These are phyloP conservation scores for silkworm (Bombyx mori) DNA, from an alignment of 1,140 invertebrate genomes.

Conservation along the genomic window DNA sequence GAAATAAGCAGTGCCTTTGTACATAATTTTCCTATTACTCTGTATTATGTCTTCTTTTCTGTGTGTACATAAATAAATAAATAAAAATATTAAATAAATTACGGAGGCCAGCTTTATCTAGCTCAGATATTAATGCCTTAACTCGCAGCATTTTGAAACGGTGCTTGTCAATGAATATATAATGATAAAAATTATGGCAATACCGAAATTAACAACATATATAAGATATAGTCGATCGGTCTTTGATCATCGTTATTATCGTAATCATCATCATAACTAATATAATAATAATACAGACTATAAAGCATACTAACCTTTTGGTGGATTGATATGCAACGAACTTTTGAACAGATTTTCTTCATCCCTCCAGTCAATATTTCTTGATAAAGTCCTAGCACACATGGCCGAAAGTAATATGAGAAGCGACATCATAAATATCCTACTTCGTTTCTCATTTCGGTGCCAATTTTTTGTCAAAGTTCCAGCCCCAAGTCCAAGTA, in stretches of 20 bases:
- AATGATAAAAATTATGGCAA: too few relatives aligned
- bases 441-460: slow-evolving; percentile 68
- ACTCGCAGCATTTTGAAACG: slow-evolving; percentile 27
- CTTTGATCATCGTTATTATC: neutral
- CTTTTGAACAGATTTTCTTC: slow-evolving; percentile 95
- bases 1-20: too few relatives aligned
- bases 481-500: slow-evolving; percentile 83
- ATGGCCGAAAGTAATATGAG: slow-evolving; percentile 78
- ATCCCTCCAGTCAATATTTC: slow-evolving; percentile 93
- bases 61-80: too few relatives aligned
- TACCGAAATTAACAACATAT: too few relatives aligned
- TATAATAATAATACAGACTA: neutral
- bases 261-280: neutral
- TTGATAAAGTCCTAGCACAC: slow-evolving; percentile 81
- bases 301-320: slow-evolving; percentile 87
- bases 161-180: slow-evolving; percentile 9
- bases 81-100: too few relatives aligned
- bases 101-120: slow-evolving; percentile 25
- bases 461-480: slow-evolving; percentile 46
- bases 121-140: slow-evolving; percentile 28
- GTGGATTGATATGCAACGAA: slow-evolving; percentile 92
- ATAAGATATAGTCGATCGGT: neutral
- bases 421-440: slow-evolving; percentile 63
- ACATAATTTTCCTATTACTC: too few relatives aligned
- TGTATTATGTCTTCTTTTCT: too few relatives aligned